Conservation (phyloP, 1,140 invertebrate species). For the Mizuhopecten yessoensis region DNA sequence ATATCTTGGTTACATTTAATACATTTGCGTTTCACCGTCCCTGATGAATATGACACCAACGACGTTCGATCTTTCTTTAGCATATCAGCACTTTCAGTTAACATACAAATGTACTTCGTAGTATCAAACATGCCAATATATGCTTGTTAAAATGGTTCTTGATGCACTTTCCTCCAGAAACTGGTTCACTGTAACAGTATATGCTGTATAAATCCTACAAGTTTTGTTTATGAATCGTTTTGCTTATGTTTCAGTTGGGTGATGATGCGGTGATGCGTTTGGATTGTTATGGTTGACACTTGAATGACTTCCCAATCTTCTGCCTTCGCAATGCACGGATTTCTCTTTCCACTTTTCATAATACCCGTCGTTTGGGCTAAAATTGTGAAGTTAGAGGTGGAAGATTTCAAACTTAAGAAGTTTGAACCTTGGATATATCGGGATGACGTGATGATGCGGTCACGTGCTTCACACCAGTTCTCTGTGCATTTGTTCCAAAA, state of each 20-base stretch:
- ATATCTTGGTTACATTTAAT: no score
- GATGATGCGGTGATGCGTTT: neutral
- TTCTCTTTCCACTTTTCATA: neutral
- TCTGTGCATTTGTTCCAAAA: slow-evolving; percentile 37
- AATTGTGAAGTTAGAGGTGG: neutral
- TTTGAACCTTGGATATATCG: neutral
- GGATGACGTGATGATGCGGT: neutral
- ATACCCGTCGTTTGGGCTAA: neutral
- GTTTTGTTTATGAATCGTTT: no score
- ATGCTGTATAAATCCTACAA: no score
- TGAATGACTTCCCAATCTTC: neutral
- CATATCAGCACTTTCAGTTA: no score
- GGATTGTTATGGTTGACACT: neutral
- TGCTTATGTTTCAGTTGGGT: neutral
- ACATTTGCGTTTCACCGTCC: no score
- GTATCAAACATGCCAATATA: no score
- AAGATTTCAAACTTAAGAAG: neutral
- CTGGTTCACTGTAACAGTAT: no score
- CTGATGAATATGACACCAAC: no score
- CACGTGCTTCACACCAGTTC: neutral
- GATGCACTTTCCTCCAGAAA: no score
- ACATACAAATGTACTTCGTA: no score
- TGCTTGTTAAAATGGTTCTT: no score
- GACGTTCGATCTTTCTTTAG: no score
- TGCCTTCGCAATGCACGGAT: neutral